A percentile compares a stretch with the other conserved stretches of the same genome.
Conservation (phyloP, 2,888 invertebrate species). For the Pristionchus fissidentatus region DNA sequence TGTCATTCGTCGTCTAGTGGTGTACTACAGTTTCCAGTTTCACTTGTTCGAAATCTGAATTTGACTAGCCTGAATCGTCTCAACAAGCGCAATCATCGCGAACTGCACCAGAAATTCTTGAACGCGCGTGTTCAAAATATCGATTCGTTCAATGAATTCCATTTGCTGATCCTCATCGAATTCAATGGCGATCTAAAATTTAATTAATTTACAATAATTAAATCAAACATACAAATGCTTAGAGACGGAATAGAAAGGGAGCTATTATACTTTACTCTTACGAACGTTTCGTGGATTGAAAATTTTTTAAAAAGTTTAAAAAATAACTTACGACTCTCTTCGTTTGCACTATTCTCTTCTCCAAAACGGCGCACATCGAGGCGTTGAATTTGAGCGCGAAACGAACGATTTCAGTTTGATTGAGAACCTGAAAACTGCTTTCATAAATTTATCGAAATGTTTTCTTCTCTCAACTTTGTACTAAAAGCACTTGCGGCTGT, state of each 20-base stretch:
- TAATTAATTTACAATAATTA: neutral
- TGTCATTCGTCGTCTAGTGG: neutral
- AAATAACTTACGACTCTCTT: neutral
- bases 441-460: too few species aligned
- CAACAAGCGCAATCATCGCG: constrained; percentile 34
- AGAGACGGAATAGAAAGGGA: neutral
- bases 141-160: constrained; percentile 40
- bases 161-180: constrained; percentile 47
- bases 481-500: too few species aligned
- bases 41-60: neutral
- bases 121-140: constrained; percentile 28
- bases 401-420: constrained; percentile 39
- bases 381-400: constrained; percentile 40
- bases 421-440: constrained; percentile 37
- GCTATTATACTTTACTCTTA: too few species aligned
- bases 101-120: constrained; percentile 44
- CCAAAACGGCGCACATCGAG: constrained; percentile 15
- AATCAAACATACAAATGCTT: neutral
- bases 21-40: neutral
- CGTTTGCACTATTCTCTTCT: neutral
- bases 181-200: constrained; percentile 44
- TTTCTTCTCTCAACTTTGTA: too few species aligned
- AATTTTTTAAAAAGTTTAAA: neutral
- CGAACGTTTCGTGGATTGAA: neutral
- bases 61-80: constrained; percentile 32